Base-by-base conservation (phyloP, 2,113 vertebrate genomes). In the Nicator chloris region DNA sequence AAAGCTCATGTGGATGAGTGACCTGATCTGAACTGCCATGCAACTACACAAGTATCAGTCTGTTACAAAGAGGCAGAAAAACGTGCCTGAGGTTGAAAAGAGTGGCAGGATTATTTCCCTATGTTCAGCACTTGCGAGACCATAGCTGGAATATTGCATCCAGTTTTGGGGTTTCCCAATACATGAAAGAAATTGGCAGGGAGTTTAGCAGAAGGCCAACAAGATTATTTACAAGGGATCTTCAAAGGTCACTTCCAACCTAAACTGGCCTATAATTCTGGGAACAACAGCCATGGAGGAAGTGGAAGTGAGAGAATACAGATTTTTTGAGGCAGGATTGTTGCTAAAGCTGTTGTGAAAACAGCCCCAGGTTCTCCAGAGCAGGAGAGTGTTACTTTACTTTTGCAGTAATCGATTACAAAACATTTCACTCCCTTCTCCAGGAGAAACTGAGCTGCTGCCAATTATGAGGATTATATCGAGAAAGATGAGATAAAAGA, bases 11-110 rank as follows among this genome's bases (percentile, higher is more conserved):
- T 65, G 59, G 59, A 17, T 65, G 40, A 80, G 26, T 77, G 80
- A 90, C 86, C 94, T 80, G 61, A 87, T 73, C 66, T 87, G 91
- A 95, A 88, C 83, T 93, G 50, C 59, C 44, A 72, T 13, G 42
- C 73, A 88, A 69, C 45, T 37, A 69, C 31, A 77, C 59, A 95
- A 79, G 14, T 76, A 80, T 22, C 70, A 59, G 39, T 11, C 40
- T 68, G 9, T 68, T 39, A 85, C 65, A 76, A 82, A 60, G 24
- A 88, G 71, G 27, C 68, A 91, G 49, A 47, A 93, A 56, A 88
- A 86, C 6, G 8, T 86, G 63, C 63, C 76, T 86, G 19, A 56
- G 92, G 28, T 76, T 88, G 53, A 80, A 88, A 77, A 60, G 57
- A 90, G 78, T 72, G 26, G 45, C 26, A 66, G n/a, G 68, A 86